phyloP scores from a whole-genome alignment of 2,113 vertebrate genomes.

The Pristiophorus japonicus region DNA sequence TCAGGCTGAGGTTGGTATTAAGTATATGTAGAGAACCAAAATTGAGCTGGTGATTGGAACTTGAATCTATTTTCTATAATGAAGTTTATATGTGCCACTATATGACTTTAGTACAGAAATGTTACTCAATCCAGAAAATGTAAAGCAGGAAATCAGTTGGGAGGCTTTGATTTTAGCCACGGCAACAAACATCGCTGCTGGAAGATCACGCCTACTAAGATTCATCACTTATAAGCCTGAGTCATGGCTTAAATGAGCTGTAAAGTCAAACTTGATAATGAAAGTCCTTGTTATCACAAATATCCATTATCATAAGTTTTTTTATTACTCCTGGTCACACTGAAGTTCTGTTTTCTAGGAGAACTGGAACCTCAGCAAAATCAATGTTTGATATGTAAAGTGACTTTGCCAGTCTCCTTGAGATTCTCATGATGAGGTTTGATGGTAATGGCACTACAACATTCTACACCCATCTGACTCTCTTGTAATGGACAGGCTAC shows the following conservation, averaged over 20 bases:
- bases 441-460: neutral
- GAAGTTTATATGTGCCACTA: neutral
- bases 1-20: neutral
- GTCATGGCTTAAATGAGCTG: neutral
- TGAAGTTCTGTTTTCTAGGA: neutral
- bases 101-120: neutral
- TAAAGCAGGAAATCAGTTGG: neutral
- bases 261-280: slow-evolving; percentile 9
- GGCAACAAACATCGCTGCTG: neutral
- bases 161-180: neutral
- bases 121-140: neutral
- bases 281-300: slow-evolving; percentile 10
- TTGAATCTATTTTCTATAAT: neutral
- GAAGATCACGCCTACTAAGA: neutral
- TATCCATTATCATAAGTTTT: neutral
- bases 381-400: neutral
- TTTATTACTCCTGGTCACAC: neutral
- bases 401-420: neutral
- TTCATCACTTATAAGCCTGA: neutral
- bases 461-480: neutral
- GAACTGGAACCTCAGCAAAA: neutral
- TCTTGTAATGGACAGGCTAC: neutral
- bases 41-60: neutral
- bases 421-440: neutral
- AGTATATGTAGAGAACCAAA: neutral